Base-by-base conservation (phyloP, 2,113 vertebrate genomes). In the Melanocharis versteri region DNA sequence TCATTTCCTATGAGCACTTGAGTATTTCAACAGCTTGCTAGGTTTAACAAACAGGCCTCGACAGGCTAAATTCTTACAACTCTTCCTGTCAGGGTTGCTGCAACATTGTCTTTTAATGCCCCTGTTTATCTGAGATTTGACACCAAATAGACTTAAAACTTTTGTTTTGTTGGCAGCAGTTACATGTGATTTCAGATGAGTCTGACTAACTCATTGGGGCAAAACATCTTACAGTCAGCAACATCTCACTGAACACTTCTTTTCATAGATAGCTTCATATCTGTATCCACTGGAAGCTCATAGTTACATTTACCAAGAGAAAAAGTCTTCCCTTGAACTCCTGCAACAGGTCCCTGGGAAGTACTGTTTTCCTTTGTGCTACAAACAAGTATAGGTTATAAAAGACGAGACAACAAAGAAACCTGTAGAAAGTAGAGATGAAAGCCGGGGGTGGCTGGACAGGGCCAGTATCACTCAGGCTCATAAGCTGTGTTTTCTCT, bases 211-310 rank as follows among this genome's bases (percentile, higher is more conserved):
- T 90, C 75, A 94, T 95, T 88, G 82, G 57, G n/a, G 71, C 22
- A 48, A 83, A 93, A 86, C 76, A 83, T 73, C 83, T 96, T 97
- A 12, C 9, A 73, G 94, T 96, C 96, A 96, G 94, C 90, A 94
- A 62, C 84, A 87, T 94, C 84, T 93, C 84, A 47, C 60, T 27
- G 80, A n/a, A 15, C 69, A n/a, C 76, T 62, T 90, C 44, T 96
- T 80, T 91, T 91, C 75, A 54, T 35, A 22, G 81, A 10, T 22
- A 39, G 26, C 44, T 87, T 89, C 37, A 9, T 21, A 66, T 40
- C 61, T 92, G 2, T 95, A 87, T 85, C 40, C 37, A 16, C 39
- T 70, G 39, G 42, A 88, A 54, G 22, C 24, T 51, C 6, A 15
- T 50, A 39, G 31, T 58, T 83, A 2, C 6, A 3, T 69, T 89